These are phyloP conservation scores for Etia nguti DNA, from an alignment of 2,113 vertebrate species.

Conservation along the genomic window DNA sequence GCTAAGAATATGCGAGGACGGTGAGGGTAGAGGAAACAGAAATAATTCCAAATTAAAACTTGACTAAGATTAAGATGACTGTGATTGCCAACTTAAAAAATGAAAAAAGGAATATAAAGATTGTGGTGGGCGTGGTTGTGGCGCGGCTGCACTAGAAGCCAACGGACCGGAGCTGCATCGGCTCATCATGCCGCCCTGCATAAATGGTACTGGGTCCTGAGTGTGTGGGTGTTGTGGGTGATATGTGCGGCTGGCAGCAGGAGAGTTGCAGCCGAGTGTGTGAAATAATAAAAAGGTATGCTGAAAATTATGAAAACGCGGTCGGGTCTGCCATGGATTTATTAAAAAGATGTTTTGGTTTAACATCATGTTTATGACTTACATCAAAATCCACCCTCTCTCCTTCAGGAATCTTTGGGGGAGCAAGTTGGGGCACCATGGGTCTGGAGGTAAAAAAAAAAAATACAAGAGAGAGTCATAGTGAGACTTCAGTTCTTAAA, in stretches of 20 bases:
- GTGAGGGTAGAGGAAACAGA: not conserved
- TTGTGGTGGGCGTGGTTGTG: not conserved
- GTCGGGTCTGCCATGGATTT: not conserved
- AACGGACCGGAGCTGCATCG: accelerated
- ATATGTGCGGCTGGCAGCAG: not conserved
- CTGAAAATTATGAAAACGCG: not conserved
- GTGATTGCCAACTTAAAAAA: not conserved
- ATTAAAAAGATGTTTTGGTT: not conserved
- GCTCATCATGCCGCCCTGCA: accelerated
- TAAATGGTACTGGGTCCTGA: not conserved
- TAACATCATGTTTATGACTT: constrained; percentile 6
- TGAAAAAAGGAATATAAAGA: not conserved
- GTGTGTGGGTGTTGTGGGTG: not conserved
- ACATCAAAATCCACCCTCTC: constrained; percentile 78
- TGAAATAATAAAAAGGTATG: not conserved
- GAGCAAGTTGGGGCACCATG: constrained; percentile 67
- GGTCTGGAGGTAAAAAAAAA: constrained; percentile 37
- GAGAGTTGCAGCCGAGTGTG: not conserved
- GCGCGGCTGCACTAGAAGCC: not conserved
- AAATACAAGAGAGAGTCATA: not conserved
- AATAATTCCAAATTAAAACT: not conserved
- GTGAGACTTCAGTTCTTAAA: not conserved
- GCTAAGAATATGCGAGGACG: not conserved
- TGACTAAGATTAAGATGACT: not conserved
- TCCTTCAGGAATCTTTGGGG: constrained; percentile 77